Percentiles rank a stretch among this genome's conserved stretches.
phyloP scores from a whole-genome alignment of 2,797 vertebrate species.

The Hydrocynus forskahlii region DNA sequence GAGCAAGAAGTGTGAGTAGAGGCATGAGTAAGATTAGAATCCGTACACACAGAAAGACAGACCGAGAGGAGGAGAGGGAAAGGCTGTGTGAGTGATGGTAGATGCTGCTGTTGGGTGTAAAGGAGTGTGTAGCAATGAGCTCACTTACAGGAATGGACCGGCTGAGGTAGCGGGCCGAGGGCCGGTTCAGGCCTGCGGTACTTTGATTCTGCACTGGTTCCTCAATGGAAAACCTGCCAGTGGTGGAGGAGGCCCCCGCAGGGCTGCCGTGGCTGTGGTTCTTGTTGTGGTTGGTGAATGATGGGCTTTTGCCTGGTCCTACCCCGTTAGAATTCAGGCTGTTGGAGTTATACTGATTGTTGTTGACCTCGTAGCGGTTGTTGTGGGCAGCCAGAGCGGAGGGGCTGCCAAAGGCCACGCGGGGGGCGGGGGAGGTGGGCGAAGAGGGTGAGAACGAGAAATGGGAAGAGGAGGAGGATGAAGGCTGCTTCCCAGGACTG shows the following conservation, averaged over 20 bases:
- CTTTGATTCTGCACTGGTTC: constrained; percentile 68
- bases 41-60: not conserved
- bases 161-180: constrained; percentile 85
- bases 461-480: constrained; percentile 59
- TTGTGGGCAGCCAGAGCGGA: constrained; percentile 70
- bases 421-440: constrained; percentile 60
- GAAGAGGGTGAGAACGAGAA: constrained; percentile 57
- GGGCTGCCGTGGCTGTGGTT: constrained; percentile 35
- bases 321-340: constrained; percentile 29
- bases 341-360: constrained; percentile 76
- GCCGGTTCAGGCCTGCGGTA: constrained; percentile 76
- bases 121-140: constrained; percentile 20
- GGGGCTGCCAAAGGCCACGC: constrained; percentile 73
- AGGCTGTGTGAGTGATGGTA: not conserved
- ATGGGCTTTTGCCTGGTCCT: constrained; percentile 31
- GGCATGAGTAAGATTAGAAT: not conserved
- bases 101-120: constrained; percentile 69
- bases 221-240: constrained; percentile 68
- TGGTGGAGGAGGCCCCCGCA: constrained; percentile 53
- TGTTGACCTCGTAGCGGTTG: constrained; percentile 87
- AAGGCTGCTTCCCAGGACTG: constrained; percentile 67
- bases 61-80: not conserved
- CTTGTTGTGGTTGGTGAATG: constrained; percentile 31
- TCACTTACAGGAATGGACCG: constrained; percentile 95
- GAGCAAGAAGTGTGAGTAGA: not conserved